A percentile compares a stretch with the other conserved stretches of the same genome.
These are phyloP conservation scores for Drosophila watanabei DNA, from an alignment of 1,140 invertebrate genomes.

Conservation along the genomic window DNA sequence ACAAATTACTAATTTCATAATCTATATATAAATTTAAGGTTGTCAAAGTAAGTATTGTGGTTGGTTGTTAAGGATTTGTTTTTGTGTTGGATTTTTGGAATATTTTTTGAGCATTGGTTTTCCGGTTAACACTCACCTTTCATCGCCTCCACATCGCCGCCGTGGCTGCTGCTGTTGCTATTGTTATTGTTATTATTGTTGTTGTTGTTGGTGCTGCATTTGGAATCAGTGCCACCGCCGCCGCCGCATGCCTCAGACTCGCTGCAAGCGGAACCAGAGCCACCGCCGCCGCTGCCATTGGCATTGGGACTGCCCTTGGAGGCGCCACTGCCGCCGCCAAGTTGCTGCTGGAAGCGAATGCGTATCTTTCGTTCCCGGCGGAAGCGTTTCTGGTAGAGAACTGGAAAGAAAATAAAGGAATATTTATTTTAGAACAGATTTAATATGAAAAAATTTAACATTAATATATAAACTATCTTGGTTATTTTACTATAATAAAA, in stretches of 20 bases:
- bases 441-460: background rate
- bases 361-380: constrained; percentile 94
- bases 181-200: constrained; percentile 46
- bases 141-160: constrained; percentile 50
- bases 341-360: constrained; percentile 93
- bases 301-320: constrained; percentile 52
- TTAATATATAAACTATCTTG: background rate
- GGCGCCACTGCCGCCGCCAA: constrained; percentile 87
- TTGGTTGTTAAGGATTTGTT: background rate
- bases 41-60: no score
- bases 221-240: constrained; percentile 47
- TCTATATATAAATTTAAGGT: background rate
- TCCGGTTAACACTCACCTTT: constrained; percentile 61
- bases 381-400: constrained; percentile 94
- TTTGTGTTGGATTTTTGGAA: constrained; percentile 11
- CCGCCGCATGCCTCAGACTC: constrained; percentile 50
- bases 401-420: constrained; percentile 87
- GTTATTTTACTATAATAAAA: background rate
- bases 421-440: no score
- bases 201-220: constrained; percentile 58
- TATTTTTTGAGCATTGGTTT: constrained; percentile 33
- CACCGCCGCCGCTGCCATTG: constrained; percentile 49
- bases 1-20: background rate
- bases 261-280: constrained; percentile 41
- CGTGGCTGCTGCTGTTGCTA: constrained; percentile 54